Percentiles rank a stretch among this genome's conserved stretches.
phyloP scores from a whole-genome alignment of 1,140 invertebrate species.

The Caenorhabditis remanei region DNA sequence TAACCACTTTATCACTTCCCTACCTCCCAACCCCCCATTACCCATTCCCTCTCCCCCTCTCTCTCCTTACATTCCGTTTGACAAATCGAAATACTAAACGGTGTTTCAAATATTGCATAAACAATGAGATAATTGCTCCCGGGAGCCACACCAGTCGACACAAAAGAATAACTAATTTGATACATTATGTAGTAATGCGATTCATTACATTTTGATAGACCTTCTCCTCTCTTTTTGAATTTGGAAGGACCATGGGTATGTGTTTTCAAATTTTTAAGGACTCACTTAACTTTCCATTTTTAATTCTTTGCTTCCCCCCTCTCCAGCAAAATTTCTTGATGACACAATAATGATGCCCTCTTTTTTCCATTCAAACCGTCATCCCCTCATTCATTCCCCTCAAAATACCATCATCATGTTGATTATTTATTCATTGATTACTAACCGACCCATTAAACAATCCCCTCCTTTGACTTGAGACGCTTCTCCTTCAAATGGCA shows the following conservation, averaged over 20 bases:
- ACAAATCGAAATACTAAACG: not conserved
- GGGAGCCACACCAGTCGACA: not conserved
- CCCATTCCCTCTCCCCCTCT: no score
- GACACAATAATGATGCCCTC: no score
- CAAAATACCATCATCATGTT: slow-evolving; percentile 2
- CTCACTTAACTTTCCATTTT: no score
- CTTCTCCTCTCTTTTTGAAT: not conserved
- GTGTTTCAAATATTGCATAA: slow-evolving; percentile 20
- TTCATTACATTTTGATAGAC: slow-evolving; percentile 14
- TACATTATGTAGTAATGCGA: not conserved
- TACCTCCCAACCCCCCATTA: no score
- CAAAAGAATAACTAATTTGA: not conserved
- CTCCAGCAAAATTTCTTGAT: no score
- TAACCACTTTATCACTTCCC: no score
- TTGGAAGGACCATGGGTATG: not conserved
- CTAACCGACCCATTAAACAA: slow-evolving; percentile 43
- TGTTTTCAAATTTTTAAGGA: no score
- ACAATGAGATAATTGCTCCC: not conserved
- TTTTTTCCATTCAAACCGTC: no score
- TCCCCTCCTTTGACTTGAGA: not conserved
- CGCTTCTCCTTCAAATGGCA: slow-evolving; percentile 23
- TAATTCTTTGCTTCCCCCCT: no score
- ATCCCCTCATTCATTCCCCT: not conserved
- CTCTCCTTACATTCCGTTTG: no score
- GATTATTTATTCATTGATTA: slow-evolving; percentile 57